Conservation (phyloP, 64 coral and sea anemone genomes). For the Actinia equina region DNA sequence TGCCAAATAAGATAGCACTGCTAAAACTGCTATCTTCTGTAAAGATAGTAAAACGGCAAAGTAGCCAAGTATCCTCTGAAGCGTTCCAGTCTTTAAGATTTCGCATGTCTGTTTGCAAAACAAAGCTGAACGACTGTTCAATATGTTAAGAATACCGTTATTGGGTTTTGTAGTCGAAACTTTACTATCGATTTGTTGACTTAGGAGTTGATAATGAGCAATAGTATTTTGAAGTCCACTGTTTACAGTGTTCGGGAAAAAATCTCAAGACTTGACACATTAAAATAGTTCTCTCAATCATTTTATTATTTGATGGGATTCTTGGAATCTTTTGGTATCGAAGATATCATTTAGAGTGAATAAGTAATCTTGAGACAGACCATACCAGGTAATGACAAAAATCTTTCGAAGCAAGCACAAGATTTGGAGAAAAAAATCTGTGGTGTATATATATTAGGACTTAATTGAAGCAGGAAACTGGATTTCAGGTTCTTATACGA, state of each 20-base stretch:
- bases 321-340: conserved; percentile 3
- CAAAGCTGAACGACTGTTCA: not conserved
- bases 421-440: too few relatives aligned
- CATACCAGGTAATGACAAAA: not conserved
- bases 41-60: not conserved
- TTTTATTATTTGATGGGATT: not conserved
- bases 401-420: not conserved
- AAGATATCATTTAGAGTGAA: not conserved
- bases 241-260: not conserved
- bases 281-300: not conserved
- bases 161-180: not conserved
- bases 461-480: not conserved
- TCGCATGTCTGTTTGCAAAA: not conserved
- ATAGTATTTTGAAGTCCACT: not conserved
- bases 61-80: not conserved
- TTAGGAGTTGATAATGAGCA: not conserved
- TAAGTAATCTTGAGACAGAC: not conserved
- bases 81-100: not conserved
- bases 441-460: not conserved
- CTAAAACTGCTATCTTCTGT: not conserved
- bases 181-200: not conserved
- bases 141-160: not conserved
- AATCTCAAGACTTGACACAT: not conserved
- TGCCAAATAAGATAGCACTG: not conserved
- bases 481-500: not conserved